These are phyloP conservation scores for Conistra vaccinii DNA, from an alignment of 2,888 invertebrate genomes.

Conservation along the genomic window DNA sequence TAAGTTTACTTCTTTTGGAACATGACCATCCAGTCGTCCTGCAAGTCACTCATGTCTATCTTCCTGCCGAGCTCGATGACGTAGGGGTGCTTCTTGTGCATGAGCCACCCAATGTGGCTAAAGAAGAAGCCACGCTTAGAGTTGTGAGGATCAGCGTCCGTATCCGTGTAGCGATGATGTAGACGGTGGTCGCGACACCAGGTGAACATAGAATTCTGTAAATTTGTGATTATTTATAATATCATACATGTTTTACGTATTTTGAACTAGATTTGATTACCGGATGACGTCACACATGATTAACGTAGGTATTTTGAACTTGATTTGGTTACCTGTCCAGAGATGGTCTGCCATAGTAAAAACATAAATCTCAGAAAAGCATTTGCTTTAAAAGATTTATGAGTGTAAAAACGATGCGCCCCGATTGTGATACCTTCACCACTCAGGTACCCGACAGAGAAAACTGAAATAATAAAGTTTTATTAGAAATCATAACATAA, in stretches of 20 bases:
- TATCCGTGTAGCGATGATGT: conserved; percentile 94
- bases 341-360: conserved; percentile 92
- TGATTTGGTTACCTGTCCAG: conserved; percentile 92
- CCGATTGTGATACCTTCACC: conserved; percentile 94
- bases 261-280: conserved; percentile 80
- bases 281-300: conserved; percentile 55
- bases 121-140: conserved; percentile 96
- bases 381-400: conserved; percentile 94
- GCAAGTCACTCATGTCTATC: too few relatives aligned
- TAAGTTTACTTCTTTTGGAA: too few relatives aligned
- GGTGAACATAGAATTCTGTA: too few relatives aligned
- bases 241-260: too few relatives aligned
- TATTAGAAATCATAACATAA: too few relatives aligned
- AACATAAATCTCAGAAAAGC: conserved; percentile 91
- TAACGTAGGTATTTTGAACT: background rate
- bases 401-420: conserved; percentile 95
- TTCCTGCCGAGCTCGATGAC: conserved; percentile 91
- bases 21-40: too few relatives aligned
- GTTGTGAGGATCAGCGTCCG: conserved; percentile 95
- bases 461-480: conserved; percentile 54
- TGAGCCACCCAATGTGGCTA: conserved; percentile 96
- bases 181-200: too few relatives aligned
- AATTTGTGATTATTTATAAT: too few relatives aligned
- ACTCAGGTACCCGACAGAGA: conserved; percentile 59
- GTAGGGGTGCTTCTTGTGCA: conserved; percentile 94